Evolutionary conservation across 2,888 invertebrate species (phyloP), one percentile per base, ranked within the genome.

Genomic region (Glomeris marginata): DNA sequence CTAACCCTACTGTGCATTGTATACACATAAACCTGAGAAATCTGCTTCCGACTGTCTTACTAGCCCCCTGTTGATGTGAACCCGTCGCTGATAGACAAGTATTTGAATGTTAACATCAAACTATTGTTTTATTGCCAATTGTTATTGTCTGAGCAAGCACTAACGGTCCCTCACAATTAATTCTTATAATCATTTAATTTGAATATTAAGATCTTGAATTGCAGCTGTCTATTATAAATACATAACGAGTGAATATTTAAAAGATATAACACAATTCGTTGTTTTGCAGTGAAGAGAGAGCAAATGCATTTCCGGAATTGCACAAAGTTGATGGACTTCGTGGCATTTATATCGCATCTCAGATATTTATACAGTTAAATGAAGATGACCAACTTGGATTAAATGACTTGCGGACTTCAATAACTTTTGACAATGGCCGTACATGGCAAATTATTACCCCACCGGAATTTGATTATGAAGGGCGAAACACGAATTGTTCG

Each of bases 291-390:
- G 81, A 81, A 55, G 77, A 82, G 5, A 76, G 80, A 0, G 81
- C 84, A 55, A 83, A 85, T 56, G 73, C 84, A 0, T 90, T 91
- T 69, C 83, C 84, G 2, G 91, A 91, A 63, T 68, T 91, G 1
- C 86, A 90, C 66, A 82, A 81, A 61, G 84, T 92, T 0, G 81
- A 84, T 64, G 90, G 90, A 1, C 69, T 91, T 45, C 74, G 80
- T 41, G 91, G 91, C 1, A 83, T 91, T 58, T 91, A 87, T 69
- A 86, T 92, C 55, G 90, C 86, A 1, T 87, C 87, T 0, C 79
- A 80, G 62, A 76, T 88, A 1, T 58, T 58, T 8, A n/a, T n/a
- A n/a, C 57, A 58, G 28, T 33, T 49, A 18, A 52, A 59, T 35
- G 73, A 72, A 55, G 73, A 81, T 2, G 45, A 51, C 18, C 50